Base-by-base conservation (phyloP, 2,888 invertebrate genomes). In the Cosmopolites sordidus region DNA sequence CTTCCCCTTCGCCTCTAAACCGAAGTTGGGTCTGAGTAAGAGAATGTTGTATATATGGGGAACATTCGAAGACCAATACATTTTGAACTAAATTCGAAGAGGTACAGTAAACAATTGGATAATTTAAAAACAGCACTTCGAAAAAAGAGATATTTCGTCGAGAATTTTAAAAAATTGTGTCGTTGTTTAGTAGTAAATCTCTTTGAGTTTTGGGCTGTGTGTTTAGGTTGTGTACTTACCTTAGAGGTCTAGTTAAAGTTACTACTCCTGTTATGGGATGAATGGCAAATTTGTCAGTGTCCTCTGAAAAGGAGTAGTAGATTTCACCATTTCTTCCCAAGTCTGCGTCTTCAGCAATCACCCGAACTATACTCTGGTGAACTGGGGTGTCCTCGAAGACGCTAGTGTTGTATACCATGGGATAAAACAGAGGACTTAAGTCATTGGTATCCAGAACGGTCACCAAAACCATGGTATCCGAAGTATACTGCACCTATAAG, bases 281-380 rank as follows among this genome's bases (percentile, higher is more conserved):
- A 51, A 99, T 86, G 29, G 92, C 88, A 72, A 97, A 98, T 65
- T 84, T 85, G 67, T 89, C 87, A 40, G 87, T 90, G 53, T 83
- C 80, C 63, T 89, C 85, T 44, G 83, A 78, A 66, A 98, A 85
- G 72, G 92, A 94, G 76, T 96, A 98, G 76, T 97, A 97, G 64
- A 98, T 92, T 77, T 97, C 94, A 1, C 96, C 95, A 73, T 98
- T 98, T 64, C 92, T 80, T 1, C 97, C 98, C 29, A 92, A 78
- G 73, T 99, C 98, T 2, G 98, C 96, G 75, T 99, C 98, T 68
- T 93, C 94, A 0, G 97, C 98, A 29, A 84, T 78, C 45, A 92
- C 89, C 67, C 80, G 83, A 30, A 87, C 75, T 53, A 95, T 82
- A 71, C 87, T 90, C 50, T 84, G 81, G 74, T 95, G 92, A 52